A percentile compares a stretch with the other conserved stretches of the same genome.
phyloP scores from a whole-genome alignment of 2,113 vertebrate species.

The Cynopterus brachyotis region DNA sequence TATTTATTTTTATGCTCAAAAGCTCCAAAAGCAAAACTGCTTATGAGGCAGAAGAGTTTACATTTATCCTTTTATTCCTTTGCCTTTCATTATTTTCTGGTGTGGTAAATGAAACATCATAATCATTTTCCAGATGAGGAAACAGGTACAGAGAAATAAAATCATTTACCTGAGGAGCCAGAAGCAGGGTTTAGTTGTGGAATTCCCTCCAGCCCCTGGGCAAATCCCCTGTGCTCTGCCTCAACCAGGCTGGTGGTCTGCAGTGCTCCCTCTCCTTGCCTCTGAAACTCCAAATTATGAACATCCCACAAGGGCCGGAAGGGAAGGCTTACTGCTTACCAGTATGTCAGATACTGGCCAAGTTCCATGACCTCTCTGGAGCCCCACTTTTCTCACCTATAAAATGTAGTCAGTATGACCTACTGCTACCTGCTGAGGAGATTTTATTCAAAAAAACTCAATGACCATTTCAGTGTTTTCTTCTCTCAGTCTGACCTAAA shows the following conservation, averaged over 20 bases:
- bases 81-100: neutral
- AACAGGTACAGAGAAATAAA: neutral
- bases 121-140: neutral
- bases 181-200: neutral
- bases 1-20: constrained; percentile 38
- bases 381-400: neutral
- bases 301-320: neutral
- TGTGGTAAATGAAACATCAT: neutral
- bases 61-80: constrained; percentile 16
- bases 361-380: neutral
- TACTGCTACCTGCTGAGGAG: neutral
- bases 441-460: neutral
- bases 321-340: neutral
- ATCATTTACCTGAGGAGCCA: neutral
- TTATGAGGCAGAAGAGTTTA: constrained; percentile 5
- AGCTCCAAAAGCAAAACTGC: neutral
- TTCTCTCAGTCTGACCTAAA: neutral
- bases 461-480: neutral
- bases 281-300: neutral
- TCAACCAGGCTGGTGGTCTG: neutral
- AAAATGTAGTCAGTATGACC: neutral
- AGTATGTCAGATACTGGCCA: neutral
- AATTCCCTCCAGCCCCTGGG: neutral
- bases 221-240: neutral
- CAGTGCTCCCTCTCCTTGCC: neutral